Percentiles rank a stretch among this genome's conserved stretches.
Evolutionary conservation across 2,797 vertebrate species (phyloP).

Genomic region (Poecilia velifera): DNA sequence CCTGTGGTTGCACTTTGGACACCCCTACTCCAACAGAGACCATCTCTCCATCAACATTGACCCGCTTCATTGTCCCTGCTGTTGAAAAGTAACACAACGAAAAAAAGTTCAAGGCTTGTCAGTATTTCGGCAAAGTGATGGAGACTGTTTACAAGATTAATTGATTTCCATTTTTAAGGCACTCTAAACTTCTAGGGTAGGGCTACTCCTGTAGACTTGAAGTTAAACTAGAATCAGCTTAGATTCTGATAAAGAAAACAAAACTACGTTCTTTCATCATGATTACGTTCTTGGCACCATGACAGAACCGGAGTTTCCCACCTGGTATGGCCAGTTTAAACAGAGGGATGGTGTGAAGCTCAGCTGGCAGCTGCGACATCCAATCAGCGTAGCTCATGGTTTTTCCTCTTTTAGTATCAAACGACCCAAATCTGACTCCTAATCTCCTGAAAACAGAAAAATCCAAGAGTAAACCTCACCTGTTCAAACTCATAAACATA

Average conservation of each 20-base stretch:
- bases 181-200: background rate
- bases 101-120: background rate
- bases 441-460: background rate
- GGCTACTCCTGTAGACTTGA: background rate
- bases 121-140: background rate
- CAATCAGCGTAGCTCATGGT: slow-evolving; percentile 41
- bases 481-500: background rate
- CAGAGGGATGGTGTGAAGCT: slow-evolving; percentile 42
- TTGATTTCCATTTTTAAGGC: background rate
- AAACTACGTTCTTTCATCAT: background rate
- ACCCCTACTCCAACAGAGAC: background rate
- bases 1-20: too few species aligned
- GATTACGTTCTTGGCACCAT: background rate
- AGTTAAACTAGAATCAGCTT: background rate
- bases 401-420: background rate
- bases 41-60: background rate
- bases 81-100: background rate
- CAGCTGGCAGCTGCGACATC: slow-evolving; percentile 61
- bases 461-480: background rate
- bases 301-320: slow-evolving; percentile 18
- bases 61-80: background rate
- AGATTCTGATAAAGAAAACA: background rate
- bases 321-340: slow-evolving; percentile 66
- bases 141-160: background rate
- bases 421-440: background rate